Percentiles rank a stretch among this genome's conserved stretches.
Conservation (phyloP, 2,797 vertebrate species). For the Emydoidea blandingii region DNA sequence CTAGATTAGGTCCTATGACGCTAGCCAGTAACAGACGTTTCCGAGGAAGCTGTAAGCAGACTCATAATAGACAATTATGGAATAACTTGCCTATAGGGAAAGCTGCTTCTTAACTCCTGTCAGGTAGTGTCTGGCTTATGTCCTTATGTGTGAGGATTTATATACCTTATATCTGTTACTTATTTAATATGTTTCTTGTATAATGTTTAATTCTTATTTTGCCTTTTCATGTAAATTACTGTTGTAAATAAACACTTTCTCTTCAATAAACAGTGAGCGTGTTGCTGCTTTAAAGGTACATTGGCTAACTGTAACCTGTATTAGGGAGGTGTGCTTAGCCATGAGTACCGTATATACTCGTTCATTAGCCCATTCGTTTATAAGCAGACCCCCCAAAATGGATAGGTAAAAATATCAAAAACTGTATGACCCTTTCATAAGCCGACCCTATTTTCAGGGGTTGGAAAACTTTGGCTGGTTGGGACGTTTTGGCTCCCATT, state of each 20-base stretch:
- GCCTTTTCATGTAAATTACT: constrained; percentile 53
- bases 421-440: too few relatives aligned
- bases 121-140: background rate
- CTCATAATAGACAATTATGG: background rate
- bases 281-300: constrained; percentile 69
- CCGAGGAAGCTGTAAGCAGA: constrained; percentile 6
- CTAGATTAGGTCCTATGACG: background rate
- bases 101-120: background rate
- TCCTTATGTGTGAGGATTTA: constrained; percentile 33
- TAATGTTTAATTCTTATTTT: constrained; percentile 8
- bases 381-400: too few relatives aligned
- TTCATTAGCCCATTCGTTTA: too few relatives aligned
- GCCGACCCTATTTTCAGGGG: too few relatives aligned
- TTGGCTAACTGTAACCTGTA: constrained; percentile 39
- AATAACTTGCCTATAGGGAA: background rate
- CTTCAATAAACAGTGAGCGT: constrained; percentile 64
- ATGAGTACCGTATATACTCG: background rate
- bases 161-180: constrained; percentile 19
- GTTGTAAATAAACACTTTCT: constrained; percentile 66
- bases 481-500: too few relatives aligned
- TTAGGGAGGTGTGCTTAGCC: constrained; percentile 22
- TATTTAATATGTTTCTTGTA: constrained; percentile 48
- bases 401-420: too few relatives aligned
- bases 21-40: background rate
- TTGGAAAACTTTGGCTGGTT: too few relatives aligned